Evolutionary conservation across 2,888 invertebrate species (phyloP).

Genomic region (Dicyrtomina minuta): DNA sequence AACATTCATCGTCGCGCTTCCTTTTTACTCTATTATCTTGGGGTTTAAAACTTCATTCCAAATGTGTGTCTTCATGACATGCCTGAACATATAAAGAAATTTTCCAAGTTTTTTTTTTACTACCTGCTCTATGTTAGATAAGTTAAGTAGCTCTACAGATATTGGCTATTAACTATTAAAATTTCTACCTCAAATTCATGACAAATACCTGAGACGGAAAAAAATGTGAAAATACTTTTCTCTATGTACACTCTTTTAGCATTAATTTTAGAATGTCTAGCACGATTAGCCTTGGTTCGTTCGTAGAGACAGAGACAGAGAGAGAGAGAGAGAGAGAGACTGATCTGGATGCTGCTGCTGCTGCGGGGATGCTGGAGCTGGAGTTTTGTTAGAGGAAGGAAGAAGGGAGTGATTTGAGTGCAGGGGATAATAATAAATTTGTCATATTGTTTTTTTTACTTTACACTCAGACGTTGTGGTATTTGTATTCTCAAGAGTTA

Average conservation of each 20-base stretch:
- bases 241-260: not conserved
- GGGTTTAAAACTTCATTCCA: conserved; percentile 10
- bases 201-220: conserved; percentile 15
- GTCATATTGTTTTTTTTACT: conserved; percentile 9
- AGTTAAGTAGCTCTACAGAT: conserved; percentile 24
- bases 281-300: no score
- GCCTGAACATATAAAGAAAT: conserved; percentile 12
- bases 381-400: not conserved
- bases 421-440: conserved; percentile 17
- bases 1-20: conserved; percentile 9
- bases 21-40: conserved; percentile 26
- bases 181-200: conserved; percentile 21
- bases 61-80: conserved; percentile 7
- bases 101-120: not conserved
- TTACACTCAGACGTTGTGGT: not conserved
- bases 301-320: not conserved
- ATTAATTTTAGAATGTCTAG: not conserved
- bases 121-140: not conserved
- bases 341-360: not conserved
- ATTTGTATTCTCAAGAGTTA: not conserved
- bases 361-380: not conserved
- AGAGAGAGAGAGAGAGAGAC: not conserved
- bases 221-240: conserved; percentile 8
- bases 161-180: conserved; percentile 27
- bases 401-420: conserved; percentile 3